phyloP scores from a whole-genome alignment of 2,797 vertebrate species.

The Nothura maculosa region DNA sequence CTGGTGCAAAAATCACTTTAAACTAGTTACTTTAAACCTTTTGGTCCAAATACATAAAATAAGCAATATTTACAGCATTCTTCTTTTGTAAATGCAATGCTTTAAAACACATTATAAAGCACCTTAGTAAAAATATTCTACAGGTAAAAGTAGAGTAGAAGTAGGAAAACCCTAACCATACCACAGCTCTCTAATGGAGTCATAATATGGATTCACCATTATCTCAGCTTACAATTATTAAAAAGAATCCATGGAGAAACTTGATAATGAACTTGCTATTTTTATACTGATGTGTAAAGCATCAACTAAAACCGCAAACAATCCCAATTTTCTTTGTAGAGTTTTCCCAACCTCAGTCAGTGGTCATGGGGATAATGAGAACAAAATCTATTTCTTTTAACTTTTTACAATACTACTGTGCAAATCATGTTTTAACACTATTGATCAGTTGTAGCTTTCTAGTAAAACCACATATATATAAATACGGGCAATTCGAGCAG shows the following conservation, averaged over 20 bases:
- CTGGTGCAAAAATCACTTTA: conserved; percentile 80
- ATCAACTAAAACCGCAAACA: conserved; percentile 63
- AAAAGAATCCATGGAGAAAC: conserved; percentile 76
- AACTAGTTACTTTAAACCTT: conserved; percentile 81
- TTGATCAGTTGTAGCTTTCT: conserved; percentile 47
- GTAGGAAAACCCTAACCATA: conserved; percentile 84
- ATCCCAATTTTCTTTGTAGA: conserved; percentile 43
- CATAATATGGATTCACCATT: conserved; percentile 79
- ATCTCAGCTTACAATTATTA: conserved; percentile 76
- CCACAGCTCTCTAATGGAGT: conserved; percentile 83
- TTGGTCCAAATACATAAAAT: conserved; percentile 88
- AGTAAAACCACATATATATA: conserved; percentile 78
- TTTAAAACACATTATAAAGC: conserved; percentile 90
- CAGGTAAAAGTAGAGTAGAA: conserved; percentile 86
- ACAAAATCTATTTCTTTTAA: conserved; percentile 9
- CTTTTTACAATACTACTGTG: conserved; percentile 70
- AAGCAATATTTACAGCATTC: conserved; percentile 87
- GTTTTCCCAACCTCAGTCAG: conserved; percentile 53
- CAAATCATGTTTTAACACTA: conserved; percentile 70
- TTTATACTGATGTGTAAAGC: conserved; percentile 66
- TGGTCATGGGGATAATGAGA: conserved; percentile 42
- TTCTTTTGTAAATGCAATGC: conserved; percentile 85
- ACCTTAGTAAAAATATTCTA: conserved; percentile 89
- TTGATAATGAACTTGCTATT: conserved; percentile 60
- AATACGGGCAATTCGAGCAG: conserved; percentile 76